phyloP scores from a whole-genome alignment of 1,140 invertebrate genomes.

The Ericerus pela region DNA sequence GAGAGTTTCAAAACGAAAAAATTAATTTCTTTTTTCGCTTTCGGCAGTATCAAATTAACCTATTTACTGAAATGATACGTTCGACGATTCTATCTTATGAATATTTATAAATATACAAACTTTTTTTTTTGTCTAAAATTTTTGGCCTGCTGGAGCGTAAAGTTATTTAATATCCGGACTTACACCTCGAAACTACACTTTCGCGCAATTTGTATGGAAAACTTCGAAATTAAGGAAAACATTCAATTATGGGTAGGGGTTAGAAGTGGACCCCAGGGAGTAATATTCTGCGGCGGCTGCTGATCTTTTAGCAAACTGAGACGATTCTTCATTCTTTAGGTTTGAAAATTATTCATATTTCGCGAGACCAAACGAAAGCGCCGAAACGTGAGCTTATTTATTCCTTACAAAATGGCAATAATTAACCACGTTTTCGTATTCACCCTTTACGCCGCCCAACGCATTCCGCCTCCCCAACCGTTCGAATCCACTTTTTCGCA shows the following conservation, averaged over 20 bases:
- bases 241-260: constrained; percentile 12
- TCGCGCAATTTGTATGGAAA: not conserved
- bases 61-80: too few relatives aligned
- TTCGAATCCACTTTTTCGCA: too few relatives aligned
- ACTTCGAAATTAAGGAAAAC: constrained; percentile 9
- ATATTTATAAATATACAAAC: too few relatives aligned
- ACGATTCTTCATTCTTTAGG: constrained; percentile 7
- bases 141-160: too few relatives aligned
- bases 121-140: too few relatives aligned
- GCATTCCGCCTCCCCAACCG: too few relatives aligned
- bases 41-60: too few relatives aligned
- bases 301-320: constrained; percentile 6
- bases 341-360: constrained; percentile 7
- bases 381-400: constrained; percentile 6
- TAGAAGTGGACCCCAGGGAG: constrained; percentile 8
- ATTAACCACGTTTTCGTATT: not conserved
- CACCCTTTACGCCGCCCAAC: too few relatives aligned
- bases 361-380: constrained; percentile 1
- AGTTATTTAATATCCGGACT: constrained; percentile 11
- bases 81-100: too few relatives aligned
- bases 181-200: not conserved
- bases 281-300: not conserved
- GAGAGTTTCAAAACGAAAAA: too few relatives aligned
- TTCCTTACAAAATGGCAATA: constrained; percentile 3
- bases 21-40: too few relatives aligned